phyloP scores from a whole-genome alignment of 2,797 vertebrate genomes.

The Microctenopoma lineatum region DNA sequence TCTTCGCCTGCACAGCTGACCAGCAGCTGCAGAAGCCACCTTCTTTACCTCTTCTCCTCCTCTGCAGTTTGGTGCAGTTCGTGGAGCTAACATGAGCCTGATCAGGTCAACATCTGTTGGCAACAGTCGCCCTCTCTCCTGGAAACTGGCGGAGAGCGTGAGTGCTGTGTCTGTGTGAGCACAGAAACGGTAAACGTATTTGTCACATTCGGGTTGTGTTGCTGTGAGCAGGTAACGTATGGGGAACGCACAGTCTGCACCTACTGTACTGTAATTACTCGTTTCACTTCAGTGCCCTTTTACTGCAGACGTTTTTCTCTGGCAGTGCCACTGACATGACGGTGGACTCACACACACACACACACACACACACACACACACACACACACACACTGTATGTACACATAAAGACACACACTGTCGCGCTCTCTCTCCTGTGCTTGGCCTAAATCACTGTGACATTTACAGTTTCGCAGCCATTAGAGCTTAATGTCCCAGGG shows the following conservation, averaged over 20 bases:
- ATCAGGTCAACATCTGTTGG: no score
- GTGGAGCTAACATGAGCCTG: no score
- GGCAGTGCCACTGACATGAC: slow-evolving; percentile 59
- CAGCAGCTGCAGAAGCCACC: no score
- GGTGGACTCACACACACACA: slow-evolving; percentile 16
- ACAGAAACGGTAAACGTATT: neutral
- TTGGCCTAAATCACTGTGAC: slow-evolving; percentile 78
- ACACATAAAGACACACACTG: slow-evolving; percentile 17
- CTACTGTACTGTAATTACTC: slow-evolving; percentile 70
- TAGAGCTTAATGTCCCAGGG: slow-evolving; percentile 72
- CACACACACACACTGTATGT: slow-evolving; percentile 4
- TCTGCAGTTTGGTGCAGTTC: no score
- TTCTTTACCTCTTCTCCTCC: no score
- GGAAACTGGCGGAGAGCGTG: no score
- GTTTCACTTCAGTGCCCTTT: slow-evolving; percentile 75
- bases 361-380: slow-evolving; percentile 17
- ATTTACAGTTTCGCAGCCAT: slow-evolving; percentile 82
- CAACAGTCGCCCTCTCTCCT: no score
- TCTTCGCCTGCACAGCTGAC: no score
- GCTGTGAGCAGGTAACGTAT: slow-evolving; percentile 12
- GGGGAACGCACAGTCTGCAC: slow-evolving; percentile 25
- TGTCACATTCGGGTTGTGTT: neutral
- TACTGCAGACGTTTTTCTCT: slow-evolving; percentile 59
- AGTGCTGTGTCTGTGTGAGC: neutral
- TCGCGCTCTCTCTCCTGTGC: slow-evolving; percentile 27